A percentile compares a stretch with the other conserved stretches of the same genome.
These are phyloP conservation scores for Dryobota labecula DNA, from an alignment of 2,888 invertebrate genomes.

Conservation along the genomic window DNA sequence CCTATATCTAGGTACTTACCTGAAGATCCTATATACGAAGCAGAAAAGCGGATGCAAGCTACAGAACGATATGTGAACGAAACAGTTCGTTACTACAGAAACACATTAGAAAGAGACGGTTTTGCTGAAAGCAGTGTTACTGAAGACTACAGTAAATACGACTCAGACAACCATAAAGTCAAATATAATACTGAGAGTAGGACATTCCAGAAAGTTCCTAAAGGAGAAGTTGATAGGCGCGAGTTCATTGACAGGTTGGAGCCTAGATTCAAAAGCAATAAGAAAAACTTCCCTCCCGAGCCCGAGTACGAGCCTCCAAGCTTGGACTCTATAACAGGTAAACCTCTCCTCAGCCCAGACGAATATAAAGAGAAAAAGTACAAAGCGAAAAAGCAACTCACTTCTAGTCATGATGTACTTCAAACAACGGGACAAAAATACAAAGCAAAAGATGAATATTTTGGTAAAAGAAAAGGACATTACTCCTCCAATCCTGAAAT, in stretches of 20 bases:
- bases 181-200: conserved; percentile 86
- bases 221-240: conserved; percentile 82
- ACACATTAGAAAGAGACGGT: conserved; percentile 90
- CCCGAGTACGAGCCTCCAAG: conserved; percentile 92
- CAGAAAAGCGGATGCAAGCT: conserved; percentile 87
- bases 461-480: conserved; percentile 87
- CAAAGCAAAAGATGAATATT: conserved; percentile 85
- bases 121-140: conserved; percentile 88
- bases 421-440: conserved; percentile 86
- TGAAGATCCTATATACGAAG: conserved; percentile 87
- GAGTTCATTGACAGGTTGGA: conserved; percentile 82
- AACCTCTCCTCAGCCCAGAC: conserved; percentile 92
- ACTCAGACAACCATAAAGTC: conserved; percentile 84
- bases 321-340: conserved; percentile 90
- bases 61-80: conserved; percentile 90
- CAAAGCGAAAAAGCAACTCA: conserved; percentile 84
- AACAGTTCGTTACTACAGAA: conserved; percentile 90
- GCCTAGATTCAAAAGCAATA: conserved; percentile 77
- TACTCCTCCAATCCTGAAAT: conserved; percentile 92
- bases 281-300: conserved; percentile 86
- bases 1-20: conserved; percentile 86
- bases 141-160: conserved; percentile 88
- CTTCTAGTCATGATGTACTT: conserved; percentile 88
- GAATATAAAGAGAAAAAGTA: conserved; percentile 90
- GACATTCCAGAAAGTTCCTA: conserved; percentile 80